A percentile compares a stretch with the other conserved stretches of the same genome.
These are phyloP conservation scores for Microcaecilia unicolor DNA, from an alignment of 2,797 vertebrate species.

Conservation along the genomic window DNA sequence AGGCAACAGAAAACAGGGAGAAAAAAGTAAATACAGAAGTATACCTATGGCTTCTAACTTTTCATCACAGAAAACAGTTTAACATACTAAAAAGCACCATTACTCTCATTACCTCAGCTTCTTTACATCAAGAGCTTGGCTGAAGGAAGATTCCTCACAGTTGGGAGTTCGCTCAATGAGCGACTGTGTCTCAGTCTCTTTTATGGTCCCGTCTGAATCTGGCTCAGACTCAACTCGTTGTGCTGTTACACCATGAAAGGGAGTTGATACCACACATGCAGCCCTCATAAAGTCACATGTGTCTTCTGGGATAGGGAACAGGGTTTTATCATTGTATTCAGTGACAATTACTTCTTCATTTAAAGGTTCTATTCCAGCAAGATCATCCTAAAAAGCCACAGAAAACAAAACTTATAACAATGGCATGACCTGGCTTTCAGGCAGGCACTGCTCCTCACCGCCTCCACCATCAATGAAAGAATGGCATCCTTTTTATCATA, in stretches of 20 bases:
- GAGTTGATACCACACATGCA: constrained; percentile 64
- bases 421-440: too few species aligned
- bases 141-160: constrained; percentile 19
- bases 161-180: constrained; percentile 10
- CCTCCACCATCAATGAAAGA: too few species aligned
- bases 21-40: too few species aligned
- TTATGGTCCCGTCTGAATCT: constrained; percentile 12
- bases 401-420: too few species aligned
- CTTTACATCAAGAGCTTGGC: constrained; percentile 28
- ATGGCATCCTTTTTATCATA: too few species aligned
- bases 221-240: constrained; percentile 29
- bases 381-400: constrained; percentile 41
- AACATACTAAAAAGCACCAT: too few species aligned
- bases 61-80: too few species aligned
- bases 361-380: constrained; percentile 52
- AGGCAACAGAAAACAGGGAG: too few species aligned
- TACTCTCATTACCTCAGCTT: constrained; percentile 62
- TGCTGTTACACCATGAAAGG: constrained; percentile 47
- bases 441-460: too few species aligned
- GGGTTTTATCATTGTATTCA: constrained; percentile 52
- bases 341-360: constrained; percentile 64
- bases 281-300: constrained; percentile 66
- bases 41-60: too few species aligned
- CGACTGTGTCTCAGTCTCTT: constrained; percentile 9
- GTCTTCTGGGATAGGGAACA: constrained; percentile 66